Base-by-base conservation (phyloP, 2,797 vertebrate species). In the Rhinogobio ventralis region DNA sequence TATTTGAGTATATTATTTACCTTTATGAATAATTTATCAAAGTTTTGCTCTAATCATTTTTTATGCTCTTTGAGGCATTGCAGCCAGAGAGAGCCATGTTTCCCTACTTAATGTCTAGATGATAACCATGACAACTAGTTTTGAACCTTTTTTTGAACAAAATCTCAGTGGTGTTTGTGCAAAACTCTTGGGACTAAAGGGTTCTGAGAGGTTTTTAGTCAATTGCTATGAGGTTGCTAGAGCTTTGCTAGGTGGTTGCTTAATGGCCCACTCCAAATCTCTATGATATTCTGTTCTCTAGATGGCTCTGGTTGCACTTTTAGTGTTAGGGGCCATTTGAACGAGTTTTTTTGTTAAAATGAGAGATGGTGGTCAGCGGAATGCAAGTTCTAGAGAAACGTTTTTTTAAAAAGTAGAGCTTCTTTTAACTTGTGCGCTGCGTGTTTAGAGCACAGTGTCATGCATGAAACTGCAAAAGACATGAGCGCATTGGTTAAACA, bases 31-130 rank as follows among this genome's bases (percentile, higher is more conserved):
- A 17, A 62, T 46, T 73, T 49, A 82, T 71, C 36, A 28, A 23
- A 57, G 36, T 30, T 45, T 81, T 57, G 17, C 79, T 45, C 25
- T 60, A 13, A 49, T 73, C 5, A 62, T 73, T 73, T 17, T 23
- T 64, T 42, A 51, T 82, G 69, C 55, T 82, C 81, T 73, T 73
- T 82, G 69, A 74, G 28, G 42, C 42, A 25, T 36, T 73, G 33
- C 28, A 49, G 42, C 8, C 28, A 3, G 39, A 39, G 11, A 10
- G 28, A 73, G 39, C 7, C 39, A 23, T 23, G 17, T 64, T 73
- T 82, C 23, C 42, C 3, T 60, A 51, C 19, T 30, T 72, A 23
- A 46, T 73, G 68, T 33, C 53, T 25, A 33, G 15, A 49, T 30
- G 25, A 14, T 62, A 71, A 46, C 46, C 53, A 33, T 46, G 33